A percentile compares a stretch with the other conserved stretches of the same genome.
phyloP scores from a whole-genome alignment of 2,113 vertebrate species.

The Hippopotamus amphibius region DNA sequence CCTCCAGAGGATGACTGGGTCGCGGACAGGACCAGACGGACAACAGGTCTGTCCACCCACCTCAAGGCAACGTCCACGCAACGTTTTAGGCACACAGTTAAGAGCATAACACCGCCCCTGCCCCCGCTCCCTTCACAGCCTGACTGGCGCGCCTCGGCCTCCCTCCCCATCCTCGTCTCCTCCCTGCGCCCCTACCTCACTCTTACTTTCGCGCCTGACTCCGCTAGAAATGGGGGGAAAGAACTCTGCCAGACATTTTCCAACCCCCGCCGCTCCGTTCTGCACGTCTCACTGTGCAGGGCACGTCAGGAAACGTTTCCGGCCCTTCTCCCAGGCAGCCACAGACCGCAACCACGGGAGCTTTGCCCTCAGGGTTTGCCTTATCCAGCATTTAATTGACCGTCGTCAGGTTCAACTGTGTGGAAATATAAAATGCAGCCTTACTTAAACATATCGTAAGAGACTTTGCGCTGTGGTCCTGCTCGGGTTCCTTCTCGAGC shows the following conservation, averaged over 20 bases:
- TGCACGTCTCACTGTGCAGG: neutral
- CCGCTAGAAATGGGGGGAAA: neutral
- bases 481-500: neutral
- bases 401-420: neutral
- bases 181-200: neutral
- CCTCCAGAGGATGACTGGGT: neutral
- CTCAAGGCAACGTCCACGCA: no score
- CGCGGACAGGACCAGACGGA: neutral
- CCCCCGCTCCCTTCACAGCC: neutral
- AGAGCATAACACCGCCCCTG: neutral
- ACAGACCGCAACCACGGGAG: neutral
- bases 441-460: neutral
- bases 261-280: neutral
- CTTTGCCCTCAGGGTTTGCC: neutral
- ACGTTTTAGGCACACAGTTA: neutral
- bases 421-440: neutral
- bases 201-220: neutral
- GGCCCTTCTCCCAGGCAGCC: neutral
- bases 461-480: neutral
- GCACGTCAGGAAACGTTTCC: neutral
- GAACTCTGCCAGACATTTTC: neutral
- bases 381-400: neutral
- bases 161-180: neutral
- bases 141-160: neutral
- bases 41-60: neutral